Conservation (phyloP, 2,113 vertebrate genomes). For the Chlorodrepanis virens region DNA sequence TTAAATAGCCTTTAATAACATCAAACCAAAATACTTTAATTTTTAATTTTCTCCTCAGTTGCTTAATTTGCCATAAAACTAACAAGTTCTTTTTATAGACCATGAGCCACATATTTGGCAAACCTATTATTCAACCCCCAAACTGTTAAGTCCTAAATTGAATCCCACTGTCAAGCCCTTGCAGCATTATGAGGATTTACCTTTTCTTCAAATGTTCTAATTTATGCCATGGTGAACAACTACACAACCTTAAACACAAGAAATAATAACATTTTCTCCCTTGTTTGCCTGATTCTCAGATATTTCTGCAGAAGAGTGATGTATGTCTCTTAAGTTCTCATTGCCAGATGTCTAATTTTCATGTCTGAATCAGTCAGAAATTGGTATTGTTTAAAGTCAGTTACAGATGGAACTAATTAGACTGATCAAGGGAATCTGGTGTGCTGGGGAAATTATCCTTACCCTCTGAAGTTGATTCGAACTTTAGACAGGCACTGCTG, state of each 20-base stretch:
- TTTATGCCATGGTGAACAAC: not conserved
- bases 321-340: not conserved
- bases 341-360: not conserved
- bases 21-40: not conserved
- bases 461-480: not conserved
- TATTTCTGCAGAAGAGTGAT: not conserved
- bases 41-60: not conserved
- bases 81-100: not conserved
- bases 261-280: not conserved
- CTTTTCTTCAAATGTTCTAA: not conserved
- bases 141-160: not conserved
- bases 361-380: not conserved
- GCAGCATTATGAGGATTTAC: not conserved
- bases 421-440: not conserved
- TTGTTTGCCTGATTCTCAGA: not conserved
- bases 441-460: not conserved
- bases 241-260: not conserved
- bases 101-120: not conserved
- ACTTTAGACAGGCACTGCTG: not conserved
- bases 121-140: not conserved
- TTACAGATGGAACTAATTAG: not conserved
- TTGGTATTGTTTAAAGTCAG: not conserved
- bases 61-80: not conserved
- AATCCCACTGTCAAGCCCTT: not conserved
- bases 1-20: not conserved